Conservation (phyloP, 2,888 invertebrate species). For the Carterocephalus palaemon region DNA sequence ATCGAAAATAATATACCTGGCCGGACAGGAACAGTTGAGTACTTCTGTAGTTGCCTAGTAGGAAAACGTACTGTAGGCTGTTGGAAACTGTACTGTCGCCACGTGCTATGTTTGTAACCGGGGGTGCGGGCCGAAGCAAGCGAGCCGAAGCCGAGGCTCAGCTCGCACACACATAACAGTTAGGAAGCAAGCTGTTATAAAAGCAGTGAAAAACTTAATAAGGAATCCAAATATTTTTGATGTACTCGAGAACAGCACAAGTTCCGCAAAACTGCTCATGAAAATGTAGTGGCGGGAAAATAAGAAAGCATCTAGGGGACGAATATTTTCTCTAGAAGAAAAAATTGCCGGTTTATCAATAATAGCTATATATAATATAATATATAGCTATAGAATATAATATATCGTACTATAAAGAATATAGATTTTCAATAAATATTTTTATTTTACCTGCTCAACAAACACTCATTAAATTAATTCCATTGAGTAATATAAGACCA, state of each 20-base stretch:
- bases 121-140: too few species aligned
- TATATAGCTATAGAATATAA: too few species aligned
- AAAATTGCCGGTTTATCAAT: slow-evolving; percentile 30
- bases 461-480: slow-evolving; percentile 4
- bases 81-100: too few species aligned
- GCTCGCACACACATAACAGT: too few species aligned
- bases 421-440: slow-evolving; percentile 26
- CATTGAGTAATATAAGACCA: not conserved
- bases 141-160: too few species aligned
- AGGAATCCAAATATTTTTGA: slow-evolving; percentile 15
- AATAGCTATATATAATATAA: too few species aligned
- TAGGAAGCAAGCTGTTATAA: slow-evolving; percentile 8
- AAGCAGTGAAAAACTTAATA: slow-evolving; percentile 7
- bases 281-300: slow-evolving; percentile 15
- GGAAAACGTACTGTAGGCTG: too few species aligned
- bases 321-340: slow-evolving; percentile 28
- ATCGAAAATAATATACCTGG: too few species aligned
- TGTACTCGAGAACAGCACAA: slow-evolving; percentile 8
- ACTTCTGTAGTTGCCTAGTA: too few species aligned
- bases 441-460: slow-evolving; percentile 22
- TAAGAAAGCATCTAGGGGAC: slow-evolving; percentile 25
- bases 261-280: slow-evolving; percentile 19
- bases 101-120: too few species aligned
- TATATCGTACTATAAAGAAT: slow-evolving; percentile 24
- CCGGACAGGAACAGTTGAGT: too few species aligned